Evolutionary conservation across 2,888 invertebrate species (phyloP).

Genomic region (Drosophila emarginata): DNA sequence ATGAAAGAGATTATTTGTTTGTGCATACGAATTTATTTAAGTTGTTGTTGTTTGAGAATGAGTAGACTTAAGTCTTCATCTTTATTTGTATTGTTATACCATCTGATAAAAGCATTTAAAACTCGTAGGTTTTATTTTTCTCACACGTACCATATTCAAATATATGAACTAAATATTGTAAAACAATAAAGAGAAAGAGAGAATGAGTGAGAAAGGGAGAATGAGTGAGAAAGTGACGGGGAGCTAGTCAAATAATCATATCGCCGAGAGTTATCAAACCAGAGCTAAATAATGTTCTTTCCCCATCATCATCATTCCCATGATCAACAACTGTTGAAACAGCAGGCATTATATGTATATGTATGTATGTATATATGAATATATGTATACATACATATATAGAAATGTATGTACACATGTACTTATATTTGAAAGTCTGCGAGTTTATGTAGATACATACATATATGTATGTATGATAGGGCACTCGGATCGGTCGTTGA

Average conservation of each 20-base stretch:
- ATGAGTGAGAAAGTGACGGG: slow-evolving; percentile 15
- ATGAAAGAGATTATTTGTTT: too few species aligned
- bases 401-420: background rate
- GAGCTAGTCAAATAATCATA: slow-evolving; percentile 63
- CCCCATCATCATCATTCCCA: slow-evolving; percentile 7
- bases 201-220: background rate
- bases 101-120: background rate
- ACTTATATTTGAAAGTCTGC: slow-evolving; percentile 17
- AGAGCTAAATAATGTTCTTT: slow-evolving; percentile 28
- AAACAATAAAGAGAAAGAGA: slow-evolving; percentile 31
- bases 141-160: slow-evolving; percentile 12
- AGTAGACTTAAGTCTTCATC: background rate
- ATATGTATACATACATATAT: background rate
- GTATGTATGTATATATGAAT: slow-evolving; percentile 15
- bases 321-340: slow-evolving; percentile 23
- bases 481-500: slow-evolving; percentile 9
- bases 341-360: slow-evolving; percentile 5
- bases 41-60: background rate
- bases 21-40: background rate
- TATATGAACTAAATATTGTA: slow-evolving; percentile 39
- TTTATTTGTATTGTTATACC: background rate
- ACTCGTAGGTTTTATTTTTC: background rate
- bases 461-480: background rate
- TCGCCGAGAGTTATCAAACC: slow-evolving; percentile 40
- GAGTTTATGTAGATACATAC: too few species aligned